A percentile compares a stretch with the other conserved stretches of the same genome.
Evolutionary conservation across 1,140 invertebrate genomes (phyloP).

Genomic region (Brachionus plicatilis): DNA sequence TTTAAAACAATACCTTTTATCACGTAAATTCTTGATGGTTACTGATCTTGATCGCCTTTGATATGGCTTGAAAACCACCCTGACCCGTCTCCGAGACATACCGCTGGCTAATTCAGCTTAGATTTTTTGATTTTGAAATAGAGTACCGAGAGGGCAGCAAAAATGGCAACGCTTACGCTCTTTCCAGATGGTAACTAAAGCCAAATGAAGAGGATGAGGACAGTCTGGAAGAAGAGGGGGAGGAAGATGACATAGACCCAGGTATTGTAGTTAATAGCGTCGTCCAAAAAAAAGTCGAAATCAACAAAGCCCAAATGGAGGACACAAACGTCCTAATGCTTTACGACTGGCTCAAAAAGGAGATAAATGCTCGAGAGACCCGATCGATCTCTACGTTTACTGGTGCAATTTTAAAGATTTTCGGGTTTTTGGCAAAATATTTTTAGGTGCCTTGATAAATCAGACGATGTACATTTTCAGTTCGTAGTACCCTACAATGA

Average conservation of each 20-base stretch:
- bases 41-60: background rate
- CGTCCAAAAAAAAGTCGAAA: background rate
- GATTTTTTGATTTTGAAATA: background rate
- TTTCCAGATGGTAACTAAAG: background rate
- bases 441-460: too few relatives aligned
- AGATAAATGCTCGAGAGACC: background rate
- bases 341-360: background rate
- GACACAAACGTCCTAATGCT: background rate
- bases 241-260: background rate
- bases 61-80: background rate
- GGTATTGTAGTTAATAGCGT: background rate
- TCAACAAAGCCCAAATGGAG: background rate
- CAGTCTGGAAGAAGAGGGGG: background rate
- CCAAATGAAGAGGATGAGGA: background rate
- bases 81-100: background rate
- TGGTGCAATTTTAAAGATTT: background rate
- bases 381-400: background rate
- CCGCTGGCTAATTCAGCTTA: background rate
- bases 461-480: too few relatives aligned
- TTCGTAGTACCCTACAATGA: too few relatives aligned
- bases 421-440: too few relatives aligned
- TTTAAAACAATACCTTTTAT: background rate
- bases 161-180: background rate
- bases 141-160: background rate
- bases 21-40: background rate